Conservation (phyloP, 2,797 vertebrate genomes). For the Delichon dasypus region DNA sequence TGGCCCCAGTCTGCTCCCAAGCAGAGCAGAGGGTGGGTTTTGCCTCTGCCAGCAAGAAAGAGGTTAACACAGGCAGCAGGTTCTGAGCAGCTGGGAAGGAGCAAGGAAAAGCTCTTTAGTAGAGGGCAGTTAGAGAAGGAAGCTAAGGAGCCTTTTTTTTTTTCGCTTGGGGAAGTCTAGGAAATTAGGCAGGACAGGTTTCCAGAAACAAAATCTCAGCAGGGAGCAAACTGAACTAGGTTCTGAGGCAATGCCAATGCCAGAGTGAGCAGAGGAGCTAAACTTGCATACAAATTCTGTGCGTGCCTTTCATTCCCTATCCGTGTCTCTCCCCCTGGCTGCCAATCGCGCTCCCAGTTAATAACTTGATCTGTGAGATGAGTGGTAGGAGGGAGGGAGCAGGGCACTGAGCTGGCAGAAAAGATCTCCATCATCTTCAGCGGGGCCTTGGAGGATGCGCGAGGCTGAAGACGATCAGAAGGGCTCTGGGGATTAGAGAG, state of each 20-base stretch:
- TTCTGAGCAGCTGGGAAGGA: neutral
- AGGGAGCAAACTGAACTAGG: slow-evolving; percentile 2
- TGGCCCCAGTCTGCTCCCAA: neutral
- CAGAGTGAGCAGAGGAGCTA: neutral
- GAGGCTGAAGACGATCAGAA: neutral
- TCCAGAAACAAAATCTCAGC: slow-evolving; percentile 36
- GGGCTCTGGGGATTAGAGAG: neutral
- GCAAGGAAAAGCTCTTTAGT: neutral
- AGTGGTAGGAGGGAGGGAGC: neutral
- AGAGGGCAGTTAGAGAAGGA: neutral
- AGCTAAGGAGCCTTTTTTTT: neutral
- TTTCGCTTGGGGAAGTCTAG: neutral
- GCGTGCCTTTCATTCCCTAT: slow-evolving; percentile 7
- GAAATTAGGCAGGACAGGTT: slow-evolving; percentile 51
- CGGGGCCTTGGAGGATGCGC: neutral
- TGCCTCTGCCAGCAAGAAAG: neutral
- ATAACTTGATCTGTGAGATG: neutral
- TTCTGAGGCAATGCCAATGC: slow-evolving; percentile 20
- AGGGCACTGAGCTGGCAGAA: slow-evolving; percentile 24
- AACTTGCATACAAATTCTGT: neutral
- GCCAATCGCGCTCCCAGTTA: neutral
- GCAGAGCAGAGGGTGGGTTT: neutral
- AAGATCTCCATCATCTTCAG: neutral
- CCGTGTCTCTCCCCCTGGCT: neutral
- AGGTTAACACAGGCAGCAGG: neutral